Percentiles rank a stretch among this genome's conserved stretches.
Conservation (phyloP, 2,113 vertebrate genomes). For the Chaetodon trifascialis region DNA sequence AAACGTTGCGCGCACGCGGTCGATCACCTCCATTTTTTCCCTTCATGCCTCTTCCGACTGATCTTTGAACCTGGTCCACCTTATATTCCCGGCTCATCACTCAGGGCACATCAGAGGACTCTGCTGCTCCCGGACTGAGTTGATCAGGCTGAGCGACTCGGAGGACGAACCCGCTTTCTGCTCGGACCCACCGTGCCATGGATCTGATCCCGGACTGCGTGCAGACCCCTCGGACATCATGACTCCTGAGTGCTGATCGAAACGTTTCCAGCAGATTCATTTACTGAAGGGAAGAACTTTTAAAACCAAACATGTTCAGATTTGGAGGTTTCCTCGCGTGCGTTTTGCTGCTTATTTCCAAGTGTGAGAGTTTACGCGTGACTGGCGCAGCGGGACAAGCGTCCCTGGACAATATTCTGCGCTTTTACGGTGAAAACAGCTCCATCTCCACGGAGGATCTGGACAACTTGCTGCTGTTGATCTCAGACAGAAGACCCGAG, state of each 20-base stretch:
- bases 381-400: background rate
- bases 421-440: conserved; percentile 73
- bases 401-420: conserved; percentile 71
- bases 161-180: background rate
- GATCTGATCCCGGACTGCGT: background rate
- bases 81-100: background rate
- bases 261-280: background rate
- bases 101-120: background rate
- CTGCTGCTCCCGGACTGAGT: background rate
- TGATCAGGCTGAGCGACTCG: background rate
- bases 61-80: conserved; percentile 71
- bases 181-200: conserved; percentile 10
- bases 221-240: background rate
- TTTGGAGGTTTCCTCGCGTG: background rate
- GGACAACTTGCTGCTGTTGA: conserved; percentile 71
- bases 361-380: background rate
- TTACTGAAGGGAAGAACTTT: background rate
- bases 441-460: conserved; percentile 73
- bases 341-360: background rate
- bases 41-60: conserved; percentile 14
- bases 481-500: conserved; percentile 65
- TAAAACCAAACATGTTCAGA: conserved; percentile 24
- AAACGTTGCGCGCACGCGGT: conserved; percentile 50
- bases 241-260: background rate
- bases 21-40: conserved; percentile 43